Base-by-base conservation (phyloP, 2,797 vertebrate genomes). In the Anniella stebbinsi region DNA sequence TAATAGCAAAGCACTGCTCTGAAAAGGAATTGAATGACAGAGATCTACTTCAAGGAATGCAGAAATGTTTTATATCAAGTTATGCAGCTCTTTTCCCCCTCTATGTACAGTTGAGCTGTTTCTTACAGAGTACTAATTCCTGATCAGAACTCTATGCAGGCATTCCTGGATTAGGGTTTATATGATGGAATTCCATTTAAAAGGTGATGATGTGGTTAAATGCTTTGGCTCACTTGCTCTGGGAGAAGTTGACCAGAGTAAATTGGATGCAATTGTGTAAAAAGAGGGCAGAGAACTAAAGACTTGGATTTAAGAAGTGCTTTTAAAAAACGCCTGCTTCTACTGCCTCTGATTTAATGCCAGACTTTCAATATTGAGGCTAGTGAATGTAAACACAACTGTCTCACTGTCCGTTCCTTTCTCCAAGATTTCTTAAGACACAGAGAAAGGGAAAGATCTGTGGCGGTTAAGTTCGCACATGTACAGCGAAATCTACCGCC, bases 181-280 rank as follows among this genome's bases (percentile, higher is more conserved):
- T 92, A 0, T 86, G 84, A 63, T 91, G 95, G 94, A 93, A 95
- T 92, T 91, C 91, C 88, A 94, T 91, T 85, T 88, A 94, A 95
- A 93, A 95, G 91, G 91, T 92, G 89, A 94, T 91, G 93, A 69
- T 86, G 80, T 94, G 92, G 84, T 95, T 90, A 83, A 94, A 95
- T 87, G 86, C 91, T 80, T 83, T 80, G 89, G 87, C 86, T 92
- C 70, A 28, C 81, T 67, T 80, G 38, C 33, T 93, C 60, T 83
- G 1, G 90, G 81, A 91, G 77, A 94, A 93, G 38, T 67, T 63
- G 69, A 45, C 78, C 75, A 80, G 89, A 86, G 36, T 80, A 85
- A 73, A 67, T 91, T 33, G 88, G 84, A 89, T 91, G 89, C 1
- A 36, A 88, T 90, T 94, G 73, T 87, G 76, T 80, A 30, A 89